Evolutionary conservation across 2,113 vertebrate species (phyloP), one percentile per base, ranked within the genome.

Genomic region (Siphamia tubifer): DNA sequence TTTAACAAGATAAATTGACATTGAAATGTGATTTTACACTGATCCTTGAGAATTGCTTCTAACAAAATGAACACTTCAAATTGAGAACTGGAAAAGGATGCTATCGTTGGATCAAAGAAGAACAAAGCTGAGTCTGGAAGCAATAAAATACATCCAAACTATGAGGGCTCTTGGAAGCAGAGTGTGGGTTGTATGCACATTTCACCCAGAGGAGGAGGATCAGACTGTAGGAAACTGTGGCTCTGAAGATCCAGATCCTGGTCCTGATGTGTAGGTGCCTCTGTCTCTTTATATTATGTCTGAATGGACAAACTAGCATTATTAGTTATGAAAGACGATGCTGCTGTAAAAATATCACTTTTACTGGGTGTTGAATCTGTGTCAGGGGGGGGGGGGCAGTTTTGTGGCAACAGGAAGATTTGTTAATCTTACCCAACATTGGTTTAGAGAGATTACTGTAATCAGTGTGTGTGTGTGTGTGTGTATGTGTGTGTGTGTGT

Each of bases 71-170:
- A 11, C 34, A 35, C 38, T 42, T 74, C 52, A 75, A 20, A 57
- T 23, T 62, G 34, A 65, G 36, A 71, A 74, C 27, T n/a, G 34
- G 36, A 69, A 48, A 30, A 49, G 5, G 17, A 32, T 20, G 23
- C 49, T 8, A 4, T 7, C 19, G 39, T 25, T 25, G 30, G 20
- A 44, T 71, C 15, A 77, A 83, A 82, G 71, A 63, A 79, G 84
- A 84, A 74, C 84, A 79, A 82, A 83, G 78, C 40, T 45, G 40
- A 24, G 27, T 64, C 60, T 69, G 67, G 21, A 36, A 48, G 45
- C 30, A 10, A 2, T 35, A 17, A 27, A 70, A 35, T 47, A 60
- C 52, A 47, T 51, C 70, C 67, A 69, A 27, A 69, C 54, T 43
- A 28, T 24, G n/a, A 13, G 20, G 8, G 45, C 25, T 45, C 35